A percentile compares a stretch with the other conserved stretches of the same genome.
These are phyloP conservation scores for Tiaroga cobitis DNA, from an alignment of 2,797 vertebrate genomes.

Conservation along the genomic window DNA sequence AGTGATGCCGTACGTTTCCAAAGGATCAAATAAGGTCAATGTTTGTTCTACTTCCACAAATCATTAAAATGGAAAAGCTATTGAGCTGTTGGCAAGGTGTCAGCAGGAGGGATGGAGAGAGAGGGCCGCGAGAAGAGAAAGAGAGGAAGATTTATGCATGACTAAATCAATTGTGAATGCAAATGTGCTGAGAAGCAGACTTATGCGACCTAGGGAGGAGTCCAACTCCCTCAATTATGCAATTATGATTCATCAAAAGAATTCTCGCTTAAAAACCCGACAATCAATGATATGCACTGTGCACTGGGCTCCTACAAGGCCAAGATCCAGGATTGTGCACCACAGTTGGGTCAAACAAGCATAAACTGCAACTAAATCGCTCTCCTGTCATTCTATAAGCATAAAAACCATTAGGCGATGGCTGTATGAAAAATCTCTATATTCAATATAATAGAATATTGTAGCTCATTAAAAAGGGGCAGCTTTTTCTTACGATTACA, in stretches of 20 bases:
- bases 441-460: constrained; percentile 16
- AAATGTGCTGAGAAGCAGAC: constrained; percentile 50
- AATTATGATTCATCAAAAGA: constrained; percentile 54
- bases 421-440: constrained; percentile 4
- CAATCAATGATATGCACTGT: constrained; percentile 38
- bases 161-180: constrained; percentile 60
- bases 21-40: constrained; percentile 49
- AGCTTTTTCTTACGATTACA: constrained; percentile 21
- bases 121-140: constrained; percentile 27
- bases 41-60: constrained; percentile 44
- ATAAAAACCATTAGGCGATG: constrained; percentile 1
- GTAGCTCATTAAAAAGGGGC: constrained; percentile 27
- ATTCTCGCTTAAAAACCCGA: constrained; percentile 29
- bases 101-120: constrained; percentile 41
- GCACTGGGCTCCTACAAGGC: constrained; percentile 3
- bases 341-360: constrained; percentile 15
- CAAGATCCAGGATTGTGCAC: neutral
- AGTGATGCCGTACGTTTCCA: constrained; percentile 32
- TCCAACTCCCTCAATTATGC: constrained; percentile 49
- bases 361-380: neutral
- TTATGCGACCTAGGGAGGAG: constrained; percentile 50
- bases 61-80: constrained; percentile 54
- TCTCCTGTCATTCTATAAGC: constrained; percentile 18
- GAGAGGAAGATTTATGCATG: constrained; percentile 52
- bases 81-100: constrained; percentile 39